Base-by-base conservation (phyloP, 2,113 vertebrate genomes). In the Dipodomys spectabilis region DNA sequence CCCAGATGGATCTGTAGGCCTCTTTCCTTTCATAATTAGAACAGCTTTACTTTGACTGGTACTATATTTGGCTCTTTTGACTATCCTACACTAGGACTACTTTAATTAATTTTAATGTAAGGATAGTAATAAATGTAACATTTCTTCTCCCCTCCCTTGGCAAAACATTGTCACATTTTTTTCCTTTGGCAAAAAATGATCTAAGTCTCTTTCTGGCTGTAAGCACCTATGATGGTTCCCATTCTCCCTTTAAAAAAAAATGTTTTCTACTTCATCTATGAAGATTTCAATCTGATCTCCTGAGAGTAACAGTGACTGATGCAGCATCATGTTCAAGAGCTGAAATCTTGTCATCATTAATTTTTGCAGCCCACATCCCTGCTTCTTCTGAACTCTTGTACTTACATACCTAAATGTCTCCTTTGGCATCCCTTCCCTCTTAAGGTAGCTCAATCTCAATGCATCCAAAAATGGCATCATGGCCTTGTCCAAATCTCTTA, bases 51-150 rank as follows among this genome's bases (percentile, higher is more conserved):
- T 80, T 82, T 45, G 25, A 44, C 20, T n/a, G 25, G 32, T 44
- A 16, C 30, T 35, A 4, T 6, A 44, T 32, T 73, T 89, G 25
- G 12, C 45, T 49, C 44, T 45, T 80, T 25, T 75, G 6, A 67
- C 18, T 57, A 28, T 45, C 3, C 10, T 10, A 30, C 1, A 77
- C 5, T 32, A 78, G 1, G 7, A 15, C 7, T 7, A 0, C 62
- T 32, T 64, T 68, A 82, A 72, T 75, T 86, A 86, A 78, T 71
- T 95, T 77, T 64, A 62, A 73, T 35, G 81, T 16, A 78, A 82
- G 19, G 8, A 60, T 82, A 11, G 45, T 27, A 74, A 79, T 49
- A 90, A 69, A 39, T 19, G 62, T 0, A 4, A 23, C n/a, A 83
- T 74, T 81, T 93, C 15, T 71, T 84, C 18, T 60, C 57, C 12